Percentiles rank a stretch among this genome's conserved stretches.
Evolutionary conservation across 1,140 invertebrate species (phyloP).

Genomic region (Cherax quadricarinatus): DNA sequence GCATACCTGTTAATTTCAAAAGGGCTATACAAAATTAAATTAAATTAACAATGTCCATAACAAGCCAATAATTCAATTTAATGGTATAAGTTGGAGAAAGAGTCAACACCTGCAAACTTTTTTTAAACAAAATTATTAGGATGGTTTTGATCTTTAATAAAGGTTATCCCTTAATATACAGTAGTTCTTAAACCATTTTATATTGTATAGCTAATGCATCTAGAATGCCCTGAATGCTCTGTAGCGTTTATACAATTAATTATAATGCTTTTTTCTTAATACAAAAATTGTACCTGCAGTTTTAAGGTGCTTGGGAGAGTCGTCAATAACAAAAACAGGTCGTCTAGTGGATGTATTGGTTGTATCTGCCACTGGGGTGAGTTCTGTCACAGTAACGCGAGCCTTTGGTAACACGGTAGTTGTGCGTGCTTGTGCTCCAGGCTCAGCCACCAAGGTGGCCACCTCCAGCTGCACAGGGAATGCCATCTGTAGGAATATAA

Average conservation of each 20-base stretch:
- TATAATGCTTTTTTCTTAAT: no score
- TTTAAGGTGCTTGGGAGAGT: conserved; percentile 12
- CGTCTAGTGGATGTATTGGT: not conserved
- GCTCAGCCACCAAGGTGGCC: not conserved
- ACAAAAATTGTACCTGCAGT: conserved; percentile 10
- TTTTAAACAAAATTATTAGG: not conserved
- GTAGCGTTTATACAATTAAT: no score
- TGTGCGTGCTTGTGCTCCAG: not conserved
- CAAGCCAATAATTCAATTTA: not conserved
- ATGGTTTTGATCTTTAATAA: no score
- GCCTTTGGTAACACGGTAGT: not conserved
- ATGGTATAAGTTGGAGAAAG: no score
- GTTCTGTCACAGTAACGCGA: not conserved
- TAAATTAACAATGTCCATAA: not conserved
- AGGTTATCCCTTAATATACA: no score
- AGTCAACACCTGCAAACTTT: not conserved
- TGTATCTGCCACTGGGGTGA: not conserved
- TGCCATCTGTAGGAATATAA: not conserved
- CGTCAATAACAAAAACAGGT: conserved; percentile 29
- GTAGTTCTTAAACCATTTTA: no score
- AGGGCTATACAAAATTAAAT: not conserved
- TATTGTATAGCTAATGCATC: no score
- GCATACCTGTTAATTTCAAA: not conserved
- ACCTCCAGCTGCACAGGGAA: conserved; percentile 25
- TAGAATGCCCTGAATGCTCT: no score